phyloP scores from a whole-genome alignment of 2,888 invertebrate genomes.

The Cheiracanthium punctorium region DNA sequence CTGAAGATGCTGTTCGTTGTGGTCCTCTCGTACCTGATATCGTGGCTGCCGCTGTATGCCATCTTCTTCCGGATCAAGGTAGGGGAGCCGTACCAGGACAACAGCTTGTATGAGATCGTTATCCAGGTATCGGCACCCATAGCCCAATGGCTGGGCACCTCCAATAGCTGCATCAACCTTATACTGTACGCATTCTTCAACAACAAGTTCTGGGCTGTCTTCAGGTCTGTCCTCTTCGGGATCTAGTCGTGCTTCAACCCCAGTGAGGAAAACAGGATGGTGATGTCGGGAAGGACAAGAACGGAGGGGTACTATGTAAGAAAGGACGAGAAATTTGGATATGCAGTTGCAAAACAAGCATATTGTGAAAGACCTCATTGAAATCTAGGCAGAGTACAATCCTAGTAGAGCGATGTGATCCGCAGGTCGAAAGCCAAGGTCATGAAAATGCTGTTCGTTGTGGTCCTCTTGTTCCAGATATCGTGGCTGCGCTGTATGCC shows the following conservation, averaged over 20 bases:
- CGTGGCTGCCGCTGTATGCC: conserved; percentile 76
- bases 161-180: conserved; percentile 96
- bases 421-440: conserved; percentile 72
- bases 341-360: background rate
- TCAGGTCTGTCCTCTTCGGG: conserved; percentile 83
- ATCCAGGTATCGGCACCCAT: conserved; percentile 83
- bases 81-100: conserved; percentile 60
- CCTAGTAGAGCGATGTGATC: conserved; percentile 54
- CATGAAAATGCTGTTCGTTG: conserved; percentile 76
- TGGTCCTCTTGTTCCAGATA: conserved; percentile 76
- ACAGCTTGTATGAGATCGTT: conserved; percentile 70
- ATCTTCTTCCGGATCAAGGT: conserved; percentile 74
- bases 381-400: too few species aligned
- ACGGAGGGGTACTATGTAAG: conserved; percentile 11
- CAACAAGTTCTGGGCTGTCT: conserved; percentile 90
- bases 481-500: conserved; percentile 76
- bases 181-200: conserved; percentile 96
- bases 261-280: background rate
- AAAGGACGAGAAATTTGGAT: background rate
- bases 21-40: conserved; percentile 76
- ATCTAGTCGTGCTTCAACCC: background rate
- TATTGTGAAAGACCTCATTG: too few species aligned
- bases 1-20: conserved; percentile 76
- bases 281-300: conserved; percentile 18
- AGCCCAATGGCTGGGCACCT: conserved; percentile 88